Base-by-base conservation (phyloP, 2,113 vertebrate genomes). In the Phyllopteryx taeniolatus region DNA sequence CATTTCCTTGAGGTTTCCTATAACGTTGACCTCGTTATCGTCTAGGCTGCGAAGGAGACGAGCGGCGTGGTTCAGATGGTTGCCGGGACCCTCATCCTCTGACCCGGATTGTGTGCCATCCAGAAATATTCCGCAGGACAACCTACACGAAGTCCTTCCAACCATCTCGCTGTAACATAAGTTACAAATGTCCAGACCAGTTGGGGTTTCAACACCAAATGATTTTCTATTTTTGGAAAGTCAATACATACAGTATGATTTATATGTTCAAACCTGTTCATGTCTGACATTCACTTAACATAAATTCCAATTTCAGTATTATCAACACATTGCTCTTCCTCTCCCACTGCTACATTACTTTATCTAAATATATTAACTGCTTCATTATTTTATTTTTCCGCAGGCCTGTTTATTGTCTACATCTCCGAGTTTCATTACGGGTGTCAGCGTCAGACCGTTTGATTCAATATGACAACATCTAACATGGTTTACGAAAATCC, bases 101-200 rank as follows among this genome's bases (percentile, higher is more conserved):
- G 56, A 71, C 67, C 76, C 65, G 59, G 62, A 72, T 75, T 67
- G n/a, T 57, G 49, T 62, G 74, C 35, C 44, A 73, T 15, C 31
- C 61, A 31, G 65, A 69, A 70, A 77, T 54, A 69, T 47, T 73
- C 47, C n/a, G 49, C 39, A 60, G 66, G 44, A 73, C 68, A 76
- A 74, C 71, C 31, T 39, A 39, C 35, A 39, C 4, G 1, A 72
- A 80, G 46, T 44, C 39, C 49, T 42, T 19, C 64, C 49, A 27
- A 43, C 20, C 4, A 51, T 70, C 35, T 66, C 20, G 43, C 51
- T 53, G 68, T 35, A 62, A 64, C 70, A 72, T 62, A 66, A 53
- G 27, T 67, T 66, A 63, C 9, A 33, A 47, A 14, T n/a, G 42
- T 20, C 67, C 13, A 81, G 56, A 81, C 12, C 44, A 17, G 13